These are phyloP conservation scores for Drosophila dunni DNA, from an alignment of 1,140 invertebrate species.

Conservation along the genomic window DNA sequence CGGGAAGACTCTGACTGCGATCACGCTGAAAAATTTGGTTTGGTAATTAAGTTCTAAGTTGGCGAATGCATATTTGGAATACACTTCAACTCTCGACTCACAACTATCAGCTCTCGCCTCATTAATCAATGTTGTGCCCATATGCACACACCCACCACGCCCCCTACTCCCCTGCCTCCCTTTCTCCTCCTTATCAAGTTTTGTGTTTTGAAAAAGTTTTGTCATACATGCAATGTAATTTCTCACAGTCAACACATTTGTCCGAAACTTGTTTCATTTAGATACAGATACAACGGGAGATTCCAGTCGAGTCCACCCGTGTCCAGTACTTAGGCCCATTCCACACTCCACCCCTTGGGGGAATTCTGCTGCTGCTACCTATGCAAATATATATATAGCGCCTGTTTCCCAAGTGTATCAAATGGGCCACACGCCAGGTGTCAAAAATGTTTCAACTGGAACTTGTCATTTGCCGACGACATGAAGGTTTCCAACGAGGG, in stretches of 20 bases:
- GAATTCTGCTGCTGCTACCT: constrained; percentile 10
- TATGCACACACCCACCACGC: constrained; percentile 25
- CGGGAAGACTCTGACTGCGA: constrained; percentile 52
- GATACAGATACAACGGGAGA: constrained; percentile 3
- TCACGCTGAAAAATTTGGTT: constrained; percentile 49
- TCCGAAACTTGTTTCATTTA: constrained; percentile 46
- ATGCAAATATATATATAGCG: constrained; percentile 23
- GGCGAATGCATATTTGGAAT: constrained; percentile 53
- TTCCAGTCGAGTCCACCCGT: neutral
- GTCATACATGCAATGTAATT: constrained; percentile 73
- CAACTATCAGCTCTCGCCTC: constrained; percentile 16
- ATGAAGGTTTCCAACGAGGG: constrained; percentile 25
- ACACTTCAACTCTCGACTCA: neutral
- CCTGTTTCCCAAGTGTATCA: constrained; percentile 52
- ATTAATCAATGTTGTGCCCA: constrained; percentile 67
- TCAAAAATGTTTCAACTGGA: constrained; percentile 63
- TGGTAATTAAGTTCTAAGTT: constrained; percentile 79
- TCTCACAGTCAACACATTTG: constrained; percentile 72
- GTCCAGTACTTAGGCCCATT: constrained; percentile 5
- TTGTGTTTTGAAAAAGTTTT: constrained; percentile 66
- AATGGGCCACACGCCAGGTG: constrained; percentile 66
- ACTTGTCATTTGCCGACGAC: constrained; percentile 45
- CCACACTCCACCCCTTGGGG: constrained; percentile 2
- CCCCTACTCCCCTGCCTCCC: neutral
- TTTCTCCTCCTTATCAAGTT: neutral